These are phyloP conservation scores for Morpho deidamia DNA, from an alignment of 2,888 invertebrate genomes.

Conservation along the genomic window DNA sequence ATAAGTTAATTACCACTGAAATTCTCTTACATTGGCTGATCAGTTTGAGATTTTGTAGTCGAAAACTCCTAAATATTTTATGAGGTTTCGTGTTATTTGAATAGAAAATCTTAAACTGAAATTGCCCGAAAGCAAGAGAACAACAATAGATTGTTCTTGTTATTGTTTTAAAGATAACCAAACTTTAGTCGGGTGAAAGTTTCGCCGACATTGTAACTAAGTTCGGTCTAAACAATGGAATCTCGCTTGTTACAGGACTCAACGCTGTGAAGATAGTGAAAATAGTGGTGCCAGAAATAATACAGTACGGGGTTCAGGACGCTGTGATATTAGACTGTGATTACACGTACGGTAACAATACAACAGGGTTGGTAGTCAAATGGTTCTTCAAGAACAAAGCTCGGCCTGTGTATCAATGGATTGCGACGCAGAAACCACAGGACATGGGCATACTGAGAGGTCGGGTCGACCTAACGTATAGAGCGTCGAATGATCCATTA, in stretches of 20 bases:
- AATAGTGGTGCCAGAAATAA: conserved; percentile 80
- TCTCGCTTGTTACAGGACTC: conserved; percentile 70
- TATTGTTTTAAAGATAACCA: conserved; percentile 13
- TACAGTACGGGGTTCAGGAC: conserved; percentile 79
- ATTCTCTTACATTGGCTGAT: too few relatives aligned
- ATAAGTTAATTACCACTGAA: too few relatives aligned
- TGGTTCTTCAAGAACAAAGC: conserved; percentile 85
- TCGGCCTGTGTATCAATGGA: conserved; percentile 88
- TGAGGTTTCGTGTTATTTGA: not conserved
- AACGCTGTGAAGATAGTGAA: conserved; percentile 80
- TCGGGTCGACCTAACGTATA: conserved; percentile 81
- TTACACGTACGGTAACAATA: conserved; percentile 80
- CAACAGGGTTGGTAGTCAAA: conserved; percentile 84
- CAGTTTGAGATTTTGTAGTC: too few relatives aligned
- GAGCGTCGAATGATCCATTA: conserved; percentile 81
- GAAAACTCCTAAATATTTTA: too few relatives aligned
- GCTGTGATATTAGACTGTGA: conserved; percentile 86
- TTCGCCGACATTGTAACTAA: conserved; percentile 14
- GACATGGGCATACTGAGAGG: conserved; percentile 78
- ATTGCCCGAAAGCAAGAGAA: not conserved
- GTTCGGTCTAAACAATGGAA: conserved; percentile 12
- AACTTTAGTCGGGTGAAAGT: conserved; percentile 9
- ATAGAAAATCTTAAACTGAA: conserved; percentile 1
- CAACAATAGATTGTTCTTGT: conserved; percentile 10
- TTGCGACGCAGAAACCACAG: conserved; percentile 81